Conservation (phyloP, 2,797 vertebrate genomes). For the Myripristis jacobus region DNA sequence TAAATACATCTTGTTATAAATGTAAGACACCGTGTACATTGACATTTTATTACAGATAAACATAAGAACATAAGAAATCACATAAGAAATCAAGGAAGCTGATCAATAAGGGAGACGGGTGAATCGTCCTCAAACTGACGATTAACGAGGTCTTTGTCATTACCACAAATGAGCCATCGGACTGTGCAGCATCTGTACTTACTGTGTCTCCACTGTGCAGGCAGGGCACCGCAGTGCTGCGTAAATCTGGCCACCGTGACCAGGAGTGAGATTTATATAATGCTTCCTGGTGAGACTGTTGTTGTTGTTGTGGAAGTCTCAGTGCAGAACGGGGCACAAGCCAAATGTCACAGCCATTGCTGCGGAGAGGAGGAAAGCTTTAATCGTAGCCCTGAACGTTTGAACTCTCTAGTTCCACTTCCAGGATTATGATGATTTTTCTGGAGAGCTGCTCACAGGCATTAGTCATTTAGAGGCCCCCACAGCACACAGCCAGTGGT, state of each 20-base stretch:
- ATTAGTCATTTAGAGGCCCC: conserved; percentile 51
- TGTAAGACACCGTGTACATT: conserved; percentile 4
- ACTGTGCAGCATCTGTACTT: conserved; percentile 10
- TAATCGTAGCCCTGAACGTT: conserved; percentile 76
- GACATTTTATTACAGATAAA: not conserved
- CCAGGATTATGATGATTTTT: conserved; percentile 59
- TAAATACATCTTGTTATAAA: too few relatives aligned
- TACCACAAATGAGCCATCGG: not conserved
- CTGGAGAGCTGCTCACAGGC: conserved; percentile 47
- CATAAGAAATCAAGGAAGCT: not conserved
- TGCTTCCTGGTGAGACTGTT: conserved; percentile 53
- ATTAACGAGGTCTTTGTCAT: conserved; percentile 5
- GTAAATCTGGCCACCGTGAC: conserved; percentile 43
- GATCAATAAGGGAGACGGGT: conserved; percentile 16
- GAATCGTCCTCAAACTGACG: not conserved
- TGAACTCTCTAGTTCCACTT: conserved; percentile 65
- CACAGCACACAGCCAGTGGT: conserved; percentile 26
- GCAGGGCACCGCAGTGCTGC: conserved; percentile 41
- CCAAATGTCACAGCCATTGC: conserved; percentile 64
- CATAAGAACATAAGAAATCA: conserved; percentile 1
- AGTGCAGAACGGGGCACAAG: conserved; percentile 49
- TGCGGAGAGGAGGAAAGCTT: conserved; percentile 36
- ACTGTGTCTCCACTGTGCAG: conserved; percentile 29
- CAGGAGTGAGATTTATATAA: conserved; percentile 65
- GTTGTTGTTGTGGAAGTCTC: conserved; percentile 58